Evolutionary conservation across 1,140 invertebrate species (phyloP), one percentile per base, ranked within the genome.

Genomic region (Mycetomoellerius zeteki): DNA sequence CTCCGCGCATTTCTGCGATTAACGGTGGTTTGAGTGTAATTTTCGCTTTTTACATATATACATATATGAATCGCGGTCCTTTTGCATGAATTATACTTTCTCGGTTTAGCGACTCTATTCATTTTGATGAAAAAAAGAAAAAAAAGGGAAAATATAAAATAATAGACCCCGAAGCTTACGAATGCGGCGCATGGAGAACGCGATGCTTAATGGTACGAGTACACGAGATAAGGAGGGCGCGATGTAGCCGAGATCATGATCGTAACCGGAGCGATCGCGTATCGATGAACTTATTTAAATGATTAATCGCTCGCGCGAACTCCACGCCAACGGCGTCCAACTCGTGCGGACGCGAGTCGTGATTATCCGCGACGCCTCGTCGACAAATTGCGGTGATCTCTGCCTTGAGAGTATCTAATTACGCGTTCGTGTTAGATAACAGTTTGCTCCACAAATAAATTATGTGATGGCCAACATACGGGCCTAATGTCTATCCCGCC

Each of bases 271-370:
- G 76, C 37, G 56, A 30, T 82, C 21, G 65, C 37, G 33, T 24
- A 58, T 73, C 69, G 80, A 73, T 82, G 71, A 82, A 73, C 54
- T 73, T 82, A 73, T 73, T 60, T 30, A 21, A 82, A 60, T 73
- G 67, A 82, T 73, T 82, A 60, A 73, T 82, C 54, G 37, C 19
- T 30, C 24, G 47, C 5, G 52, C 37, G n/a, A 33, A 54, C 47
- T 47, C 75, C 21, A 16, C 30, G 50, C 30, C 30, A 69, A 27
- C 47, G 30, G 47, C 77, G 47, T 43, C 16, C 33, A 47, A 47
- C 75, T 64, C 60, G 76, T 27, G 24, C 16, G 50, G 30, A 81
- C 65, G 47, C 37, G 21, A 50, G 37, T 27, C 65, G 21, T 64
- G 58, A 80, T 80, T 52, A 65, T 27, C 24, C 24, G 58, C 76